Evolutionary conservation across 2,888 invertebrate species (phyloP), one percentile per base, ranked within the genome.

Genomic region (Pomacea canaliculata): DNA sequence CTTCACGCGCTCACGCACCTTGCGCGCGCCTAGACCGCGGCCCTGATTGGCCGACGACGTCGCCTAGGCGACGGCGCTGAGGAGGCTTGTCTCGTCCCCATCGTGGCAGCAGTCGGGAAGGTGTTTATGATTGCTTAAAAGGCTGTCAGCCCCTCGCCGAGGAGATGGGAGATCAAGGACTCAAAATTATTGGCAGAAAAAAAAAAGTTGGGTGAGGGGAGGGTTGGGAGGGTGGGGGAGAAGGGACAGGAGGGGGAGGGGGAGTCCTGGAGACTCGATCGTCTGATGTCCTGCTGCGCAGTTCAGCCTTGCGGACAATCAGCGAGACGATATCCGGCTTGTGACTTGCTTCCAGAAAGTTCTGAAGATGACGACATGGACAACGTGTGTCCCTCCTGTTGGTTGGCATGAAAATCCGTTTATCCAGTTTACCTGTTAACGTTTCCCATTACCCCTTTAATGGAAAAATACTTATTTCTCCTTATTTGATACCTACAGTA

Each of bases 1-100:
- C 18, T 68, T 68, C 68, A 68, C 48, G 48, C 68, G 68, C 68
- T 68, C 68, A 68, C 68, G 68, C 68, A 68, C 68, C 48, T 37
- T 68, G 68, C 68, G 37, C 68, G 37, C 68, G 68, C 68, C 68
- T 27, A 46, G 68, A 68, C 68, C 68, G 37, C 68, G 68, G 48
- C 27, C 27, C 68, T 68, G 68, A 68, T 68, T 68, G 68, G 68
- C 19, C 48, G 48, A 37, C 68, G 68, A 12, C 68, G 68, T 68
- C 27, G 68, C 68, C 48, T 27, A 46, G 68, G 48, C 48, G 48
- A 68, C 37, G 48, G 27, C 68, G 68, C 37, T 66, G 66, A 66
- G 27, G 66, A 66, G 66, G 27, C 13, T 23, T 27, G 27, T 27
- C 66, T 13, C n/a, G 27, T n/a, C 4, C 66, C 27, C 3, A n/a